Evolutionary conservation across 1,140 invertebrate species (phyloP).

Genomic region (Sycophila sp.): DNA sequence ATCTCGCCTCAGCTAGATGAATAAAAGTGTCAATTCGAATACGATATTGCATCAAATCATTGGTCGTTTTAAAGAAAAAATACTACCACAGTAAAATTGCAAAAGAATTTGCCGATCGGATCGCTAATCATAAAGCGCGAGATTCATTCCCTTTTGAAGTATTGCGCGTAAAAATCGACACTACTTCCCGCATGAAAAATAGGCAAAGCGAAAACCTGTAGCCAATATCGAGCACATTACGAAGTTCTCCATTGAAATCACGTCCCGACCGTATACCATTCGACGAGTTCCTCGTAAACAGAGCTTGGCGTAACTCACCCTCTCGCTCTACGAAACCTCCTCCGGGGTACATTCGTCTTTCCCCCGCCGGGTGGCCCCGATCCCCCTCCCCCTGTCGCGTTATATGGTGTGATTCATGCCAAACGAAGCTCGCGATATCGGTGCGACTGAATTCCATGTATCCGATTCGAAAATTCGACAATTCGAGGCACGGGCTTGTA

Average conservation of each 20-base stretch:
- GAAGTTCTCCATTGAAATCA: not conserved
- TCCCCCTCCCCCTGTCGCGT: not conserved
- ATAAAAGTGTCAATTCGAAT: no score
- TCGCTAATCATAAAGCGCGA: no score
- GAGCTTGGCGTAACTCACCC: constrained; percentile 1
- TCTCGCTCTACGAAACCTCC: not conserved
- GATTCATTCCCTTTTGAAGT: no score
- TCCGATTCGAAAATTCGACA: not conserved
- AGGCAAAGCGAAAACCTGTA: no score
- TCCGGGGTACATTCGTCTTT: constrained; percentile 13
- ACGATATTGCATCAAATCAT: no score
- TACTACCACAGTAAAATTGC: no score
- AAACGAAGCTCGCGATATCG: constrained; percentile 9
- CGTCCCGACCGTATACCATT: not conserved
- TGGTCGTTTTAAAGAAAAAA: no score
- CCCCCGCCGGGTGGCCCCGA: constrained; percentile 9
- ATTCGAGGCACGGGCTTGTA: not conserved
- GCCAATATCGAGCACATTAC: not conserved
- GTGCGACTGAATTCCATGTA: constrained; percentile 5
- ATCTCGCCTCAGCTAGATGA: no score
- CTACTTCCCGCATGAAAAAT: no score
- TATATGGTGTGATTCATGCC: constrained; percentile 12
- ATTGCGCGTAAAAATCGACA: no score
- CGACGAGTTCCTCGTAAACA: not conserved
- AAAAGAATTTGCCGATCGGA: no score